Conservation (phyloP, 1,140 invertebrate genomes). For the Sitophilus oryzae region DNA sequence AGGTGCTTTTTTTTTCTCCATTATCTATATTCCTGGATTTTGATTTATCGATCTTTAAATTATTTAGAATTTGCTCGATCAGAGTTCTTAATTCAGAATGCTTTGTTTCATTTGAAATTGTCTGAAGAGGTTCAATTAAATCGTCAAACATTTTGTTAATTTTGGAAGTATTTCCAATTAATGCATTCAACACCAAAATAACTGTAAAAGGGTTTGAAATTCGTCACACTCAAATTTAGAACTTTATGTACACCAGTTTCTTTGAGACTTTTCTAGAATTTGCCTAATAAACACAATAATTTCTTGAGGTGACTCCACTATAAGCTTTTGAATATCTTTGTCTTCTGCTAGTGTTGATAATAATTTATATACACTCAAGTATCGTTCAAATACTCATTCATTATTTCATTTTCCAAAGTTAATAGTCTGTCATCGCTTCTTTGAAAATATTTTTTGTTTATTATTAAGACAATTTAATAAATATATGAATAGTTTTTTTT, state of each 20-base stretch:
- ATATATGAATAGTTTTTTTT: conserved; percentile 25
- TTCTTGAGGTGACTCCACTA: conserved; percentile 40
- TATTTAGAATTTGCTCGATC: conserved; percentile 13
- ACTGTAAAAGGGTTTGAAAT: conserved; percentile 44
- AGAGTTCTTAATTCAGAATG: conserved; percentile 24
- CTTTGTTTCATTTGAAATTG: conserved; percentile 30
- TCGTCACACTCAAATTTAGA: conserved; percentile 31
- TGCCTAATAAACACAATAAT: conserved; percentile 35
- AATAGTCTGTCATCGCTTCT: conserved; percentile 25
- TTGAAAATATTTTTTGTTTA: conserved; percentile 27
- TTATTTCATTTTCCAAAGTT: conserved; percentile 24
- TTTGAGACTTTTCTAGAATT: conserved; percentile 29
- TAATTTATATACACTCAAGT: conserved; percentile 28
- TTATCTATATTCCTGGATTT: conserved; percentile 5
- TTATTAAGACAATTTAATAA: conserved; percentile 26
- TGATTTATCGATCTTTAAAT: background rate
- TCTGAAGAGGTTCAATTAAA: conserved; percentile 26
- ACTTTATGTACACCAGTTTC: no score
- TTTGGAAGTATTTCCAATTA: conserved; percentile 36
- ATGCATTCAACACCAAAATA: conserved; percentile 47
- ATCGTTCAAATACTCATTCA: conserved; percentile 28
- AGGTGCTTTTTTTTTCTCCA: conserved; percentile 46
- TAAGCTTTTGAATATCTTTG: conserved; percentile 41
- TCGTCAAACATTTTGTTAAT: conserved; percentile 24
- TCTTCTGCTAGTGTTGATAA: conserved; percentile 39